phyloP scores from a whole-genome alignment of 1,140 invertebrate genomes.

The Macrostomum lignano region DNA sequence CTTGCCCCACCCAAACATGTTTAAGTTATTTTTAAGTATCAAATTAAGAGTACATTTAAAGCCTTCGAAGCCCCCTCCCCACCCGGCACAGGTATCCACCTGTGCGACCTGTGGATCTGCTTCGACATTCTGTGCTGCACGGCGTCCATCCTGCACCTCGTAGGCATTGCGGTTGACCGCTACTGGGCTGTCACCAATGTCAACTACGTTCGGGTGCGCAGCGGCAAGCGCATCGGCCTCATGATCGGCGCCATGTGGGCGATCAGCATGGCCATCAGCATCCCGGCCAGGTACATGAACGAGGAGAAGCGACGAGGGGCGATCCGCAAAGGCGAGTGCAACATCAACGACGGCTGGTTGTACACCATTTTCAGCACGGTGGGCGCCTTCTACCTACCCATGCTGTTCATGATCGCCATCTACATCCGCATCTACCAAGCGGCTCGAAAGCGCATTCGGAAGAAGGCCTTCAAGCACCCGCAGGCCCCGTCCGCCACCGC shows the following conservation, averaged over 20 bases:
- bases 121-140: constrained; percentile 70
- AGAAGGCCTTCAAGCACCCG: constrained; percentile 9
- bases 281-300: neutral
- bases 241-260: constrained; percentile 1
- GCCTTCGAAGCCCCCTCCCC: too few relatives aligned
- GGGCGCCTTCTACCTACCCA: constrained; percentile 25
- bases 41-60: too few relatives aligned
- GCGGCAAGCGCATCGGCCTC: neutral
- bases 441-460: constrained; percentile 18
- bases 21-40: too few relatives aligned
- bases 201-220: neutral
- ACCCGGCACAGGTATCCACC: constrained; percentile 1
- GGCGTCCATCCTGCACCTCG: constrained; percentile 66
- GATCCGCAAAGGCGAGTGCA: constrained; percentile 11
- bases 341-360: constrained; percentile 19
- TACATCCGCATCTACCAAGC: constrained; percentile 24
- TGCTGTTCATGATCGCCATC: constrained; percentile 22
- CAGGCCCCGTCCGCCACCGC: too few relatives aligned
- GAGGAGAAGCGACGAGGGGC: constrained; percentile 5
- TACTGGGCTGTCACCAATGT: constrained; percentile 70
- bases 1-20: too few relatives aligned
- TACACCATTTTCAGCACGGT: constrained; percentile 26
- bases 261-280: neutral
- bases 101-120: constrained; percentile 39
- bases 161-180: constrained; percentile 69